A percentile compares a stretch with the other conserved stretches of the same genome.
phyloP scores from a whole-genome alignment of 2,888 invertebrate species.

The Eupithecia inturbata region DNA sequence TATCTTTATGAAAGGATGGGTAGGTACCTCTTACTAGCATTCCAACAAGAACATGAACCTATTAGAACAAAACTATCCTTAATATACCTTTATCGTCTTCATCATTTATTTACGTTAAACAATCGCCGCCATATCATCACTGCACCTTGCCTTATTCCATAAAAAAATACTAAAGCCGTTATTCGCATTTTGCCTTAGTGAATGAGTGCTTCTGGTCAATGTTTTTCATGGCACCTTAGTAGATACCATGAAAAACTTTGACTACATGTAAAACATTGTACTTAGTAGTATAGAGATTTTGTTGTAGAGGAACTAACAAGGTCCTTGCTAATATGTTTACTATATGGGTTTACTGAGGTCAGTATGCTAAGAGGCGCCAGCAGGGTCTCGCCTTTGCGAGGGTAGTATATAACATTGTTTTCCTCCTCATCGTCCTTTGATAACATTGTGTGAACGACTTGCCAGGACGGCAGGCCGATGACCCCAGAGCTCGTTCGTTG shows the following conservation, averaged over 20 bases:
- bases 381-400: conserved; percentile 23
- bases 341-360: conserved; percentile 15
- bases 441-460: conserved; percentile 34
- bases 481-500: conserved; percentile 27
- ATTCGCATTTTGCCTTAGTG: neutral
- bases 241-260: no score
- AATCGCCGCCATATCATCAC: neutral
- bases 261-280: no score
- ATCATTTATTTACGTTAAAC: neutral
- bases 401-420: conserved; percentile 50
- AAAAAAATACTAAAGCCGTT: neutral
- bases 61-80: neutral
- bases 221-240: neutral
- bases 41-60: neutral
- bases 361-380: conserved; percentile 14
- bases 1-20: neutral
- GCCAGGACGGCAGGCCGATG: conserved; percentile 36
- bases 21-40: neutral
- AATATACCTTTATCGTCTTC: neutral
- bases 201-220: neutral
- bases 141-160: neutral
- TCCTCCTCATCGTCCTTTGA: conserved; percentile 57
- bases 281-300: neutral
- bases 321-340: neutral
- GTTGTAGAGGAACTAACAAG: neutral